Base-by-base conservation (phyloP, 1,140 invertebrate species). In the Drosophila nasuta region DNA sequence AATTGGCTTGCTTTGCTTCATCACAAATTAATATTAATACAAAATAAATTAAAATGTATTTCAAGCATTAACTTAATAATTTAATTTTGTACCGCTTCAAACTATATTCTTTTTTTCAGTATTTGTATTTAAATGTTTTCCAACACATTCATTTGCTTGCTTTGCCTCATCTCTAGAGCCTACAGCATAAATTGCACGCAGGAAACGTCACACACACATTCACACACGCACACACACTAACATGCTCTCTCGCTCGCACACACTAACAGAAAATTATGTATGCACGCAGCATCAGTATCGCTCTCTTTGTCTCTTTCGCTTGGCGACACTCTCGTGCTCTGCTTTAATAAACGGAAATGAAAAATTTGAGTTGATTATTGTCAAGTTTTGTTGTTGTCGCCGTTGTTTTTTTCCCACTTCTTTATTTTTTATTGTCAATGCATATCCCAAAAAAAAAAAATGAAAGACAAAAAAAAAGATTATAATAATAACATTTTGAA, bases 321-420 rank as follows among this genome's bases (percentile, higher is more conserved):
- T 46, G 30, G 28, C 10, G 30, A 25, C 52, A 17, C 52, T 49
- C 41, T 63, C 33, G 7, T 54, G 64, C 63, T 74, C 58, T 74
- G 62, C 69, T 88, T 88, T 88, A 88, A 85, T 88, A 88, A 88
- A 81, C 85, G 85, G 85, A 88, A 88, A 88, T 82, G 75, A 89
- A 88, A 88, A 88, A 88, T 89, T 88, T 88, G 77, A 89, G 85
- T 89, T 89, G 85, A 89, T 89, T 89, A 83, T 85, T 88, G 83
- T 88, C 78, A 89, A 88, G 81, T 85, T 74, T 75, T 65, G 56
- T 82, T 56, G 69, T 51, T 75, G 76, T 60, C 38, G 35, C 56
- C 60, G 60, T 51, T 62, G 54, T 70, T 78, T 33, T 56, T 46
- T 45, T 25, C 20, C 20, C 59, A 71, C n/a, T 58, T 67, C 10